Evolutionary conservation across 2,113 vertebrate species (phyloP).

Genomic region (Siphamia tubifer): DNA sequence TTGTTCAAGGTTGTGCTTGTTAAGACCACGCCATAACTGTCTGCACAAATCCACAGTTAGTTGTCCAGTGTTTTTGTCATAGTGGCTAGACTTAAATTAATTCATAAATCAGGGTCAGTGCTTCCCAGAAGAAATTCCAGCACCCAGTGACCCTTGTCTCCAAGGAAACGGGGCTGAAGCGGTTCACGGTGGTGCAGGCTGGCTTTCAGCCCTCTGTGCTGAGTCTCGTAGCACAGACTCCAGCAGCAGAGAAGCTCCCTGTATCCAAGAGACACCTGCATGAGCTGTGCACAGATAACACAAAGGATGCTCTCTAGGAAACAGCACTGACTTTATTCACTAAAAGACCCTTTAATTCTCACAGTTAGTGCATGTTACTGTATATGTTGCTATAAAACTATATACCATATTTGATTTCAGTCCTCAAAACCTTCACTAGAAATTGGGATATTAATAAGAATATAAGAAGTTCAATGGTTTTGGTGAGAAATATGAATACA

Average conservation of each 20-base stretch:
- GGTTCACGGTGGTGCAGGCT: conserved; percentile 30
- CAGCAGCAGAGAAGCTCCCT: conserved; percentile 49
- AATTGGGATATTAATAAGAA: no score
- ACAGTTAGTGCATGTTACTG: conserved; percentile 23
- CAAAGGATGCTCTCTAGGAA: conserved; percentile 40
- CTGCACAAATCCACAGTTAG: conserved; percentile 50
- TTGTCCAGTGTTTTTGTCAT: conserved; percentile 37
- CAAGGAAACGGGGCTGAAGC: conserved; percentile 62
- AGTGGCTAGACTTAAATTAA: conserved; percentile 64
- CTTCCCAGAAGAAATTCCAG: conserved; percentile 71
- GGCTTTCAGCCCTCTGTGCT: conserved; percentile 36
- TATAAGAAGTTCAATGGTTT: no score
- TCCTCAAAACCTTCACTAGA: no score
- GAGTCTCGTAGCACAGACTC: conserved; percentile 34
- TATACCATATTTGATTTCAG: no score
- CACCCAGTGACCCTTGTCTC: conserved; percentile 65
- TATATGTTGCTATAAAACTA: no score
- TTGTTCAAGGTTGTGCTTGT: conserved; percentile 42
- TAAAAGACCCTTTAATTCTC: neutral
- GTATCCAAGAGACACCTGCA: conserved; percentile 56
- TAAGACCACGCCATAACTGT: conserved; percentile 22
- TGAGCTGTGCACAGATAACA: conserved; percentile 14
- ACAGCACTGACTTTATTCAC: conserved; percentile 11
- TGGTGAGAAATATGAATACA: no score
- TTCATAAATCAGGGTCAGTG: conserved; percentile 79